Percentiles rank a stretch among this genome's conserved stretches.
These are phyloP conservation scores for Apodemia zela DNA, from an alignment of 2,888 invertebrate species.

Conservation along the genomic window DNA sequence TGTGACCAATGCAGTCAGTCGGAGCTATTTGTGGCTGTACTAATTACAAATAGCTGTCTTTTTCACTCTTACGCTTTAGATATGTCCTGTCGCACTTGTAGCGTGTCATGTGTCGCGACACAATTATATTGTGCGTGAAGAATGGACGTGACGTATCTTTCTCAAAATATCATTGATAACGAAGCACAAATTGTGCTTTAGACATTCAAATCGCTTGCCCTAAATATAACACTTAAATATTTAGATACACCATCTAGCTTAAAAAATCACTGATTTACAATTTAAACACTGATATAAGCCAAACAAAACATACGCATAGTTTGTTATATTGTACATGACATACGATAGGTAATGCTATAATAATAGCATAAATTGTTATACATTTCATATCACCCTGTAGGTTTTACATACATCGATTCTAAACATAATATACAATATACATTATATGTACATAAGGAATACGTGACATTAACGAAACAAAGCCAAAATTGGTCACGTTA, in stretches of 20 bases:
- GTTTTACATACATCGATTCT: neutral
- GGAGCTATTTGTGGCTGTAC: too few species aligned
- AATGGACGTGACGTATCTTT: too few species aligned
- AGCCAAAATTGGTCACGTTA: too few species aligned
- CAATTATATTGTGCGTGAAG: too few species aligned
- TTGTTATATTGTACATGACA: neutral
- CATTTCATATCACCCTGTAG: conserved; percentile 1
- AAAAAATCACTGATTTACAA: neutral
- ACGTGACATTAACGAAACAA: neutral
- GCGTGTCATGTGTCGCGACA: too few species aligned
- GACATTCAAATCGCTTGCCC: neutral
- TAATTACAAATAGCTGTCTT: too few species aligned
- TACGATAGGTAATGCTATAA: neutral
- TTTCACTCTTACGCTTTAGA: too few species aligned
- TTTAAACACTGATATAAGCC: neutral
- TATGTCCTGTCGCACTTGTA: too few species aligned
- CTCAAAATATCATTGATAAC: too few species aligned
- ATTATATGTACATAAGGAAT: conserved; percentile 10
- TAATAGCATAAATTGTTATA: neutral
- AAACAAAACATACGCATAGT: neutral
- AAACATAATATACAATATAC: conserved; percentile 2
- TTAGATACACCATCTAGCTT: too few species aligned
- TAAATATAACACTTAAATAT: neutral
- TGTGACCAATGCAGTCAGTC: too few species aligned
- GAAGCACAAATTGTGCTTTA: too few species aligned